These are phyloP conservation scores for Pocota personata DNA, from an alignment of 2,888 invertebrate species.

Conservation along the genomic window DNA sequence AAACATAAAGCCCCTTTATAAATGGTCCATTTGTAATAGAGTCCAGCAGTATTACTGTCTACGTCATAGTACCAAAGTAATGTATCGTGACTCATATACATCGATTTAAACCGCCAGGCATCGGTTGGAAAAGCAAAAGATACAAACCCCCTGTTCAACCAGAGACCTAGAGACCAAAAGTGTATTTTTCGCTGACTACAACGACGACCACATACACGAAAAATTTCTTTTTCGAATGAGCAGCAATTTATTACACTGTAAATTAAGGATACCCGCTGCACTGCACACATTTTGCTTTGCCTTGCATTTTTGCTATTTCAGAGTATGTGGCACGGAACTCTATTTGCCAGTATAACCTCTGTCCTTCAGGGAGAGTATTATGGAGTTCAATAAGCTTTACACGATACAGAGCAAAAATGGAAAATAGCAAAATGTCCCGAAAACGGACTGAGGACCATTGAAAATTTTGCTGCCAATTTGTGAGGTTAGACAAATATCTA, in stretches of 20 bases:
- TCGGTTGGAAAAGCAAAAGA: conserved; percentile 47
- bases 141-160: conserved; percentile 15
- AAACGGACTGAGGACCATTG: background rate
- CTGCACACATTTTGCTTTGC: conserved; percentile 55
- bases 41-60: conserved; percentile 21
- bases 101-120: conserved; percentile 62
- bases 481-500: conserved; percentile 13
- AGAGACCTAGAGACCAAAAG: conserved; percentile 51
- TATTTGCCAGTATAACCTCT: conserved; percentile 55
- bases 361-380: conserved; percentile 53
- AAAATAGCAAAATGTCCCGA: conserved; percentile 26
- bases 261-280: conserved; percentile 66
- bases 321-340: conserved; percentile 10
- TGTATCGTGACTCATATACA: conserved; percentile 70
- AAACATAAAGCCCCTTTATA: conserved; percentile 47
- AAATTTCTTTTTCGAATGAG: conserved; percentile 64
- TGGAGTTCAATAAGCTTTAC: conserved; percentile 66
- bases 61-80: conserved; percentile 9
- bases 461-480: conserved; percentile 48
- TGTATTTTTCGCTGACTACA: conserved; percentile 46
- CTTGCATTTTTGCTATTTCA: conserved; percentile 54
- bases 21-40: conserved; percentile 24
- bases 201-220: conserved; percentile 23
- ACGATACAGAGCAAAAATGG: conserved; percentile 16
- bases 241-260: conserved; percentile 71